phyloP scores from a whole-genome alignment of 2,797 vertebrate species.

The Menidia menidia region DNA sequence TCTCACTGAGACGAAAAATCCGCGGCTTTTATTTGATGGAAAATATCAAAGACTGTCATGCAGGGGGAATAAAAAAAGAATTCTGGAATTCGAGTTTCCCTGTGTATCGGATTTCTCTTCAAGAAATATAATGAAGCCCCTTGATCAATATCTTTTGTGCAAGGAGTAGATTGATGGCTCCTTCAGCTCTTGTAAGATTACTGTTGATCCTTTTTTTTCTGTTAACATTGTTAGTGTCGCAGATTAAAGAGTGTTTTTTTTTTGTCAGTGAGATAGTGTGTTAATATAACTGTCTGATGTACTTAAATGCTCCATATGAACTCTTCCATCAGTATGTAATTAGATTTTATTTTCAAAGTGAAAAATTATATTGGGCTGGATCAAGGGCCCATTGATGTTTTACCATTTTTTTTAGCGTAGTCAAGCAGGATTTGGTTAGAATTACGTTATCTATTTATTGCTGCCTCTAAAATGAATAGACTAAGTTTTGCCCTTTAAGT shows the following conservation, averaged over 20 bases:
- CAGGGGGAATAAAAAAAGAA: background rate
- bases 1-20: too few species aligned
- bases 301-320: constrained; percentile 48
- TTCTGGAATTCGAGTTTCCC: constrained; percentile 10
- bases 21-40: too few species aligned
- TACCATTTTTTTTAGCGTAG: constrained; percentile 29
- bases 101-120: constrained; percentile 33
- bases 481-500: constrained; percentile 49
- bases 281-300: constrained; percentile 62
- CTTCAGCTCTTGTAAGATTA: constrained; percentile 31
- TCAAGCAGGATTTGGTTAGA: constrained; percentile 39
- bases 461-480: constrained; percentile 16
- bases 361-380: constrained; percentile 11
- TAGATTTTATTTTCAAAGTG: constrained; percentile 31
- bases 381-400: constrained; percentile 34
- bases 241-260: constrained; percentile 63
- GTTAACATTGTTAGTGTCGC: constrained; percentile 20
- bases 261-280: constrained; percentile 57
- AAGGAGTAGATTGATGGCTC: constrained; percentile 49
- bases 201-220: constrained; percentile 1
- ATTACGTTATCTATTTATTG: constrained; percentile 27
- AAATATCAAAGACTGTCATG: too few species aligned
- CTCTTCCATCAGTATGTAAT: constrained; percentile 40
- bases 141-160: constrained; percentile 58
- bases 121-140: constrained; percentile 56